phyloP scores from a whole-genome alignment of 1,140 invertebrate species.

The Delia radicum region DNA sequence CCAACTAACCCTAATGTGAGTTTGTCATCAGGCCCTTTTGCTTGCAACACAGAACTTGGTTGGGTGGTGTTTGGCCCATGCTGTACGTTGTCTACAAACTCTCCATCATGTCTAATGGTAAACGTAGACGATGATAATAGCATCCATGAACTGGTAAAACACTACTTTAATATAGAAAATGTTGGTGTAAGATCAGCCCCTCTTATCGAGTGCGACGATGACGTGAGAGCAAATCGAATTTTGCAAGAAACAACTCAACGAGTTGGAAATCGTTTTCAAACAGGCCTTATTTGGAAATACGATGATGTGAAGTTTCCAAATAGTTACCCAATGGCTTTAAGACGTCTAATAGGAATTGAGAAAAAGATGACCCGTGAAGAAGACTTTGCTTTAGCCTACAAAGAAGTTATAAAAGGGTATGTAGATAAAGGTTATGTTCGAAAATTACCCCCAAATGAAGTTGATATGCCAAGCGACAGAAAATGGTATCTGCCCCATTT shows the following conservation, averaged over 20 bases:
- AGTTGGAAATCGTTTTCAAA: constrained; percentile 5
- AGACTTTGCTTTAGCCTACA: constrained; percentile 10
- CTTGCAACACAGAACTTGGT: too few relatives aligned
- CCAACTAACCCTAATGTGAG: not conserved
- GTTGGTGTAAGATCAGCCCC: not conserved
- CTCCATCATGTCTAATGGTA: not conserved
- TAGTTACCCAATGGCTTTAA: not conserved
- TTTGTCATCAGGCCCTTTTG: not conserved
- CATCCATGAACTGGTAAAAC: not conserved
- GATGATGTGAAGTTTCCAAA: constrained; percentile 1
- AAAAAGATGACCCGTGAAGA: not conserved
- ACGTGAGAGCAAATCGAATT: not conserved
- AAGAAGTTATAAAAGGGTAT: not conserved
- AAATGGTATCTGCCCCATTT: constrained; percentile 29
- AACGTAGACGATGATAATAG: too few relatives aligned
- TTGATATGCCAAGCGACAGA: not conserved
- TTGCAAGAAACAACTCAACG: not conserved
- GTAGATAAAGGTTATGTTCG: constrained; percentile 13
- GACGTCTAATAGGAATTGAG: constrained; percentile 7
- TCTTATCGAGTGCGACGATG: not conserved
- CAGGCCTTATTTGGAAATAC: constrained; percentile 13
- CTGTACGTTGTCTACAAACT: not conserved
- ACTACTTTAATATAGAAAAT: not conserved
- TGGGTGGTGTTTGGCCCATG: too few relatives aligned
- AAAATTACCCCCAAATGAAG: not conserved